Conservation (phyloP, 2,888 invertebrate genomes). For the Meghimatium bilineatum region DNA sequence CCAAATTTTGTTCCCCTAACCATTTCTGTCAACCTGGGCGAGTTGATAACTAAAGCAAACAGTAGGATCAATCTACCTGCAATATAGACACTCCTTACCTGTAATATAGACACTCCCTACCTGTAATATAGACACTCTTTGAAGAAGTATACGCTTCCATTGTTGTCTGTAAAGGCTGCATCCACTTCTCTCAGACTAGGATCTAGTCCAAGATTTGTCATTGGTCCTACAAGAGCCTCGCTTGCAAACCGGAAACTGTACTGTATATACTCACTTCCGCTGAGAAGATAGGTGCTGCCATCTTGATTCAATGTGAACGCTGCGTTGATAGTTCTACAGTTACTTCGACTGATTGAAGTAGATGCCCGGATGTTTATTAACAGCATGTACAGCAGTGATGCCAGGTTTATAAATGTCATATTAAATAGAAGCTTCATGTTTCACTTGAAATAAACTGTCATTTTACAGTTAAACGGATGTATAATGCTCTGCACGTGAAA, state of each 20-base stretch:
- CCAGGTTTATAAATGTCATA: not conserved
- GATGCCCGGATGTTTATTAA: not conserved
- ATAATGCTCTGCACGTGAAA: too few species aligned
- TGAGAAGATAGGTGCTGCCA: slow-evolving; percentile 37
- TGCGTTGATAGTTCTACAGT: slow-evolving; percentile 16
- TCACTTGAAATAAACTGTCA: not conserved
- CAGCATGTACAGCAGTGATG: too few species aligned
- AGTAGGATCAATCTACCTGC: too few species aligned
- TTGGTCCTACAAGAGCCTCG: slow-evolving; percentile 32
- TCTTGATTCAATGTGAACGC: slow-evolving; percentile 8
- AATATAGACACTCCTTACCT: too few species aligned
- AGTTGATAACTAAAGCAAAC: too few species aligned
- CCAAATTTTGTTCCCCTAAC: too few species aligned
- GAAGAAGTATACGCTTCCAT: slow-evolving; percentile 32
- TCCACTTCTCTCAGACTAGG: slow-evolving; percentile 6
- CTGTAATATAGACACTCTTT: slow-evolving; percentile 40
- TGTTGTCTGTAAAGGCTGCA: slow-evolving; percentile 32
- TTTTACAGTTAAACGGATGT: too few species aligned
- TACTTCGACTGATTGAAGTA: not conserved
- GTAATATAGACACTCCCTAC: too few species aligned
- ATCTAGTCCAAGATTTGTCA: not conserved
- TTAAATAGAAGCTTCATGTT: not conserved
- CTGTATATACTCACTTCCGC: slow-evolving; percentile 40
- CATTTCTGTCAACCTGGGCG: too few species aligned
- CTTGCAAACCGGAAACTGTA: slow-evolving; percentile 35